These are phyloP conservation scores for Clarias gariepinus DNA, from an alignment of 2,113 vertebrate genomes.

Conservation along the genomic window DNA sequence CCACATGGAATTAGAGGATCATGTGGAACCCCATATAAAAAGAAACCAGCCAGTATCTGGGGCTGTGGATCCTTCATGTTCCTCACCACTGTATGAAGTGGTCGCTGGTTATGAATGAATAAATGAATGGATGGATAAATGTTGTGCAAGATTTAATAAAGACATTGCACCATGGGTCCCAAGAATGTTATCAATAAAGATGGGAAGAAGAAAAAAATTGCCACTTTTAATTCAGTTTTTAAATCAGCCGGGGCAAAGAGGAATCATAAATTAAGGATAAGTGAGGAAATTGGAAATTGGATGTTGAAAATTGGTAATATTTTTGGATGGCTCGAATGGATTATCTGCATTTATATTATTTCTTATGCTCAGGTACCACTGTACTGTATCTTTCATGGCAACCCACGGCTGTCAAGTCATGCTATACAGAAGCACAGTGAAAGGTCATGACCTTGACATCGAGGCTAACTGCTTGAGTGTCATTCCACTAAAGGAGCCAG, in stretches of 20 bases:
- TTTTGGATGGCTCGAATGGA: too few species aligned
- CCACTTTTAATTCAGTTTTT: too few species aligned
- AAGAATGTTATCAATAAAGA: too few species aligned
- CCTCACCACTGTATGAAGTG: neutral
- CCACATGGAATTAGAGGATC: neutral
- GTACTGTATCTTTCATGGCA: neutral
- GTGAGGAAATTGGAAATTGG: too few species aligned
- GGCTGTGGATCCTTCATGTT: neutral
- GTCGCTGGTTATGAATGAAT: neutral
- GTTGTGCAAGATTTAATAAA: too few species aligned
- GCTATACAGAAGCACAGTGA: neutral
- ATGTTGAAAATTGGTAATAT: too few species aligned
- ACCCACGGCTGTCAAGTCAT: neutral
- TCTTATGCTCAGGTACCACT: too few species aligned
- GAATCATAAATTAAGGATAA: too few species aligned
- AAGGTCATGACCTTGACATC: conserved; percentile 9
- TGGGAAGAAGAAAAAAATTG: too few species aligned
- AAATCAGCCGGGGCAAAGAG: too few species aligned
- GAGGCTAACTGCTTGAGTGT: neutral
- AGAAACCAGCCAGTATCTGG: neutral
- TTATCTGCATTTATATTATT: too few species aligned
- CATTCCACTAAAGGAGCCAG: neutral
- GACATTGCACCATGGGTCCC: neutral
- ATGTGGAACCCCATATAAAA: neutral
- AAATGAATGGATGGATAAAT: neutral